Base-by-base conservation (phyloP, 1,140 invertebrate species). In the Berghia stephanieae region DNA sequence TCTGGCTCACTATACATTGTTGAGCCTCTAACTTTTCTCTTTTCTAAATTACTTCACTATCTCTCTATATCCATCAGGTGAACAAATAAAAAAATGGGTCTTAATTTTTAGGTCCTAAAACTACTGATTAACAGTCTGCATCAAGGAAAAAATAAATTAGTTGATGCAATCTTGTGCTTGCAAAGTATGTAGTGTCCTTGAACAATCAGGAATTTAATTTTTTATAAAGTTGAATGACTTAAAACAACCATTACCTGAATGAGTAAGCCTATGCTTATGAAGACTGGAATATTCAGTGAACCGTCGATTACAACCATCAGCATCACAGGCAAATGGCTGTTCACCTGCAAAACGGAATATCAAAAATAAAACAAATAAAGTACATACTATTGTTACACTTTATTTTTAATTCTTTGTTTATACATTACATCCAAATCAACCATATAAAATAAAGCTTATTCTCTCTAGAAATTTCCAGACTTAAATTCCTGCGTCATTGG, bases 281-380 rank as follows among this genome's bases (percentile, higher is more conserved):
- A 88, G 79, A 84, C 85, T 87, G 40, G 84, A 86, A 67, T 81
- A 83, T 80, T 88, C 86, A 13, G 87, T 83, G 83, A 88, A 88
- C 31, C 78, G 78, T 78, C 82, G 79, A 10, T 60, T 77, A 80
- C 87, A 88, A 16, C 79, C 79, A 34, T 78, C 75, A 69, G 80
- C 57, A 60, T 82, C 75, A 82, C 87, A 88, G 10, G 71, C 80
- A 83, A 81, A 88, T 57, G 87, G 87, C 66, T 81, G 80, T 80
- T 88, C 87, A 52, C 87, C 87, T 88, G 70, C 34, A 83, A 77
- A 57, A 69, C 42, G 44, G 46, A 57, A 34, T 40, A 68, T 40
- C 27, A 34, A 46, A 52, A 18, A 43, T 24, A 24, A 21, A 67
- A 49, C 8, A 31, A 42, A 46, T 18, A 38, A 13, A 27, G 6